A percentile compares a stretch with the other conserved stretches of the same genome.
phyloP scores from a whole-genome alignment of 1,140 invertebrate genomes.

The Trinorchestia longiramus region DNA sequence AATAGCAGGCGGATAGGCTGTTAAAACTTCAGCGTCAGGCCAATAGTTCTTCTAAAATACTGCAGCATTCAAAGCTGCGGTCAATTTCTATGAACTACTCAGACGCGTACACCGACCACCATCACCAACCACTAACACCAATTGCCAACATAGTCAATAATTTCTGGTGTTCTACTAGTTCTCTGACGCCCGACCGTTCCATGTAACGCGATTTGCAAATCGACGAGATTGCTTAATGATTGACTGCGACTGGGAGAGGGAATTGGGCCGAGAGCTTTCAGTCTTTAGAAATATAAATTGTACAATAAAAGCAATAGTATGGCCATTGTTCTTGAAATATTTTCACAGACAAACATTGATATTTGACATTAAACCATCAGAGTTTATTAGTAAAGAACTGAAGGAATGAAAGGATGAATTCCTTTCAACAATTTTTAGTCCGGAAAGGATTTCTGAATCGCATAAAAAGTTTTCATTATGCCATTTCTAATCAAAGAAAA shows the following conservation, averaged over 20 bases:
- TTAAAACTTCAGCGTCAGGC: not conserved
- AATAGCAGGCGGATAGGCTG: not conserved
- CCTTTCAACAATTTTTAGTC: too few relatives aligned
- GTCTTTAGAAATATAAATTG: not conserved
- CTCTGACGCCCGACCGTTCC: constrained; percentile 29
- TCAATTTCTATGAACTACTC: not conserved
- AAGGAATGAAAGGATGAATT: too few relatives aligned
- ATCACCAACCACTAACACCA: constrained; percentile 12
- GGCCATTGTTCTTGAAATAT: not conserved
- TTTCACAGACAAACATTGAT: not conserved
- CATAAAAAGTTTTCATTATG: too few relatives aligned
- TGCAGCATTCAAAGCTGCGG: not conserved
- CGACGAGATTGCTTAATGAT: constrained; percentile 53
- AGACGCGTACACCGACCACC: not conserved
- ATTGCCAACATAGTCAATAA: constrained; percentile 38
- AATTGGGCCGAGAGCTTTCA: not conserved
- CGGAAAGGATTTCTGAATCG: too few relatives aligned
- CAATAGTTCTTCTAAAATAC: not conserved
- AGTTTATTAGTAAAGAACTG: too few relatives aligned
- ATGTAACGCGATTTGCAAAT: constrained; percentile 53
- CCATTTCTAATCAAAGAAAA: too few relatives aligned
- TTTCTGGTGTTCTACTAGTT: constrained; percentile 30
- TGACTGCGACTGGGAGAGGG: constrained; percentile 50
- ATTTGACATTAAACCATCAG: too few relatives aligned
- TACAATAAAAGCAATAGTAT: not conserved